Percentiles rank a stretch among this genome's conserved stretches.
These are phyloP conservation scores for Glareola pratincola DNA, from an alignment of 2,113 vertebrate species.

Conservation along the genomic window DNA sequence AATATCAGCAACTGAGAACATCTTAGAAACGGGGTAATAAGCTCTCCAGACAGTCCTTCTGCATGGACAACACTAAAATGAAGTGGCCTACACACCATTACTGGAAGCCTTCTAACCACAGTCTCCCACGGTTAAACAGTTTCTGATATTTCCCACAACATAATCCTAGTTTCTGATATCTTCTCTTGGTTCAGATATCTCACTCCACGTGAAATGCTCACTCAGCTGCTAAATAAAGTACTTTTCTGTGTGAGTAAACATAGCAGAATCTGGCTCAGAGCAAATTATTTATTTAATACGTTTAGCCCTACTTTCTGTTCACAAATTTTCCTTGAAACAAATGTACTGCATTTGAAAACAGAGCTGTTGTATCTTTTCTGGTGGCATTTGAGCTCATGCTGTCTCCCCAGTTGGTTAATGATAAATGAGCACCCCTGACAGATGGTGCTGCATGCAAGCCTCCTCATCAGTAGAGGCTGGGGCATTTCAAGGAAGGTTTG, in stretches of 20 bases:
- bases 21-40: background rate
- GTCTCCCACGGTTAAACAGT: background rate
- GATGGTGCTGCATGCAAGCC: background rate
- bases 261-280: background rate
- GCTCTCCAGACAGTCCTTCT: background rate
- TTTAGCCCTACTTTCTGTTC: conserved; percentile 24
- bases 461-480: background rate
- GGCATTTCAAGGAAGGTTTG: background rate
- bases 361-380: background rate
- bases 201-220: background rate
- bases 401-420: background rate
- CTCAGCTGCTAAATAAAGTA: conserved; percentile 24
- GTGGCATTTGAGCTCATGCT: background rate
- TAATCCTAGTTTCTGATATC: background rate
- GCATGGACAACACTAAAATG: background rate
- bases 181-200: background rate
- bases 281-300: conserved; percentile 52
- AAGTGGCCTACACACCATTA: background rate
- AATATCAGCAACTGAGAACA: background rate
- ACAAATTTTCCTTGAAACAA: background rate
- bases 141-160: background rate
- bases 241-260: conserved; percentile 28
- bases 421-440: background rate
- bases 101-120: background rate
- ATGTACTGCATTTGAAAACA: background rate